A percentile compares a stretch with the other conserved stretches of the same genome.
Conservation (phyloP, 2,797 vertebrate genomes). For the Phataginus tetradactyla region DNA sequence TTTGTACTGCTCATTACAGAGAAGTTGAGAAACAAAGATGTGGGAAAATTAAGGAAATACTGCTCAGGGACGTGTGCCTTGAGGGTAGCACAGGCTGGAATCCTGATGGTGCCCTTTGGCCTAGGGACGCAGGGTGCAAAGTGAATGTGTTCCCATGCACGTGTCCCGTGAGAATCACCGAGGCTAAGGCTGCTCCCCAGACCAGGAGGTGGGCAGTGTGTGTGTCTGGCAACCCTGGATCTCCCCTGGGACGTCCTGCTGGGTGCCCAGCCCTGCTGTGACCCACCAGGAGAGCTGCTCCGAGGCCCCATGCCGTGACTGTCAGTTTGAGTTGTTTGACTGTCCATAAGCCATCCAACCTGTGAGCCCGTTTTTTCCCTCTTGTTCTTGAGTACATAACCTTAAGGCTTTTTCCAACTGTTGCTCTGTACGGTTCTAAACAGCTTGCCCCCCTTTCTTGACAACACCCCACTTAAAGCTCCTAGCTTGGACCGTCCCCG, state of each 20-base stretch:
- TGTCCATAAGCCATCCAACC: not conserved
- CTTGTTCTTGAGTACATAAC: not conserved
- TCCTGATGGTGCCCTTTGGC: not conserved
- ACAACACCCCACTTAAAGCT: not conserved
- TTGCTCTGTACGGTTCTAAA: not conserved
- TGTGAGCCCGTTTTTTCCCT: not conserved
- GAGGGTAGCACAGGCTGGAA: no score
- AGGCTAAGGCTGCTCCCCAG: not conserved
- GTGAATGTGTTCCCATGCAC: not conserved
- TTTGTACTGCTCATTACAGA: not conserved
- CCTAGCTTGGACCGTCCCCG: not conserved
- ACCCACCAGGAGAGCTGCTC: not conserved
- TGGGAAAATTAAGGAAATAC: not conserved
- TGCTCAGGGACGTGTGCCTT: fast-evolving
- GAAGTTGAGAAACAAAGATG: not conserved
- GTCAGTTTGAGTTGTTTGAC: not conserved
- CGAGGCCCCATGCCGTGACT: not conserved
- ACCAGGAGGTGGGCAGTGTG: not conserved
- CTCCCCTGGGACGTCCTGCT: not conserved
- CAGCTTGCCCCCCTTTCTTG: fast-evolving
- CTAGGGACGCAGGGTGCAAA: fast-evolving
- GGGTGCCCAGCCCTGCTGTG: no score
- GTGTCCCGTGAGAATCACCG: not conserved
- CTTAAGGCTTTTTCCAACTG: not conserved
- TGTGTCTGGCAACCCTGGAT: no score